Evolutionary conservation across 2,797 vertebrate species (phyloP).

Genomic region (Melanotaenia pygmaea): DNA sequence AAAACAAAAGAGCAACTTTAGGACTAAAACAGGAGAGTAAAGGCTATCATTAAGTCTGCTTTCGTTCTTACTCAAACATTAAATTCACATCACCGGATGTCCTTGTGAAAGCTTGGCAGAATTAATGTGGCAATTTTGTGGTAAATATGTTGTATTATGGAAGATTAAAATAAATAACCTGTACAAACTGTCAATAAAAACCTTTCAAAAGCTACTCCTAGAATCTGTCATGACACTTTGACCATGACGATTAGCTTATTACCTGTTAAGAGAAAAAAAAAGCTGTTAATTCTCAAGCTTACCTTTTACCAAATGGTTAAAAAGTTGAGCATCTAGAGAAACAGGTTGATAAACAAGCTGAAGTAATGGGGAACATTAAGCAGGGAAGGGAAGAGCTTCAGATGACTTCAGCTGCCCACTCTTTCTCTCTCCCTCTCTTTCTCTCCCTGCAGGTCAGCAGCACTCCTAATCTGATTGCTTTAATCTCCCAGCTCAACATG

Average conservation of each 20-base stretch:
- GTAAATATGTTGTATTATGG: neutral
- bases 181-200: neutral
- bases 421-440: conserved; percentile 30
- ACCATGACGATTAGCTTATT: conserved; percentile 24
- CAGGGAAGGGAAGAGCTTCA: conserved; percentile 53
- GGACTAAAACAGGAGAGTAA: conserved; percentile 19
- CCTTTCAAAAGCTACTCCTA: neutral
- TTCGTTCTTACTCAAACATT: conserved; percentile 44
- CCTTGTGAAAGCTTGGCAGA: conserved; percentile 8
- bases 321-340: conserved; percentile 64
- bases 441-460: conserved; percentile 74
- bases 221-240: neutral
- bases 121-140: conserved; percentile 2
- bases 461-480: conserved; percentile 91
- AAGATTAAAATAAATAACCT: conserved; percentile 1
- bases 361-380: conserved; percentile 54
- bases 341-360: conserved; percentile 40
- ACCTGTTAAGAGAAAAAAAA: conserved; percentile 24
- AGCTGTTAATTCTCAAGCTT: conserved; percentile 60
- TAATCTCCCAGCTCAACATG: conserved; percentile 91
- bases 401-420: conserved; percentile 51
- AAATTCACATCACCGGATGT: conserved; percentile 51
- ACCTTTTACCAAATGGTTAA: conserved; percentile 76
- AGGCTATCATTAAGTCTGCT: conserved; percentile 52
- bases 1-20: conserved; percentile 25